A percentile compares a stretch with the other conserved stretches of the same genome.
phyloP scores from a whole-genome alignment of 2,888 invertebrate genomes.

The Rhagophthalmus giganteus region DNA sequence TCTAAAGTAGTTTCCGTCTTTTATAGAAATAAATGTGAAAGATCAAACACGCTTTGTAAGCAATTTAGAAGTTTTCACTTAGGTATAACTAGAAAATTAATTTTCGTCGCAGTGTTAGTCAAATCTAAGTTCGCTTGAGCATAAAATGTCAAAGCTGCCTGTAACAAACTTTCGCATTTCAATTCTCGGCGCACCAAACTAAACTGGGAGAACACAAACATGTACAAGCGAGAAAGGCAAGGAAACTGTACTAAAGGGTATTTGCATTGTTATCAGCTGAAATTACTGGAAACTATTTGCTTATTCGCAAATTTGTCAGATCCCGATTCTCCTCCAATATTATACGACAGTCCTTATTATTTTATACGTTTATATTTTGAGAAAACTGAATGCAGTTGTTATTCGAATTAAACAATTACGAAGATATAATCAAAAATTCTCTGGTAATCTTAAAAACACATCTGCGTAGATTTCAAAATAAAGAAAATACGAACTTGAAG shows the following conservation, averaged over 20 bases:
- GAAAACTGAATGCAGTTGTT: too few relatives aligned
- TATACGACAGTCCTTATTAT: too few relatives aligned
- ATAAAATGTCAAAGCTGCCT: slow-evolving; percentile 27
- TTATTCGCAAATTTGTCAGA: slow-evolving; percentile 23
- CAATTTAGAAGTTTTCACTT: slow-evolving; percentile 1
- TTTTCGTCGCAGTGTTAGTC: slow-evolving; percentile 15
- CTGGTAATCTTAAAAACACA: too few relatives aligned
- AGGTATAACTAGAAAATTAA: slow-evolving; percentile 20
- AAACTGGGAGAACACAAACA: slow-evolving; percentile 26
- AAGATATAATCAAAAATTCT: too few relatives aligned
- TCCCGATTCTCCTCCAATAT: slow-evolving; percentile 16
- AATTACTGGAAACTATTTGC: slow-evolving; percentile 30
- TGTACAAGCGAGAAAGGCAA: slow-evolving; percentile 15
- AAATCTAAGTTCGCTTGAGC: slow-evolving; percentile 24
- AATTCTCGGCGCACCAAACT: slow-evolving; percentile 23
- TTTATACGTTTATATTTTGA: too few relatives aligned
- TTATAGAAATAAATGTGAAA: not conserved
- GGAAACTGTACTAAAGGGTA: slow-evolving; percentile 21
- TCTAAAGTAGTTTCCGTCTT: too few relatives aligned
- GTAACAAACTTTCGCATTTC: slow-evolving; percentile 26
- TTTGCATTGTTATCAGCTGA: slow-evolving; percentile 30
- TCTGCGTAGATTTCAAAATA: too few relatives aligned
- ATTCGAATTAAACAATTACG: too few relatives aligned
- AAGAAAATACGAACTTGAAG: not conserved
- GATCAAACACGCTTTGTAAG: not conserved